Evolutionary conservation across 2,113 vertebrate genomes (phyloP), one percentile per base, ranked within the genome.

Genomic region (Rhinichthys klamathensis): DNA sequence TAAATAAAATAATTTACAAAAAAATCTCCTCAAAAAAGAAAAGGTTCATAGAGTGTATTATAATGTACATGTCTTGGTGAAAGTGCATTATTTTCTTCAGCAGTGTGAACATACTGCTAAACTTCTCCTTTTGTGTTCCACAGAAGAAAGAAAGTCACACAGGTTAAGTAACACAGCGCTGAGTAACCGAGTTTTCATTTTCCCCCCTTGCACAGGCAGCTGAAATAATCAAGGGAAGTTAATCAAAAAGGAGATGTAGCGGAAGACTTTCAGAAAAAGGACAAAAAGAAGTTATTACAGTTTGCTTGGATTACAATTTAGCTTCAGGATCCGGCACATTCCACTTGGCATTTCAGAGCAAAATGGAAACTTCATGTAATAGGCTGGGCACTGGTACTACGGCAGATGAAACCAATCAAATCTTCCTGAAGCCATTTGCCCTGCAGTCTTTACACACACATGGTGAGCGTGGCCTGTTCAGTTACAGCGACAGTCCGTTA

Each of bases 391-490:
- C 44, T 18, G 8, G n/a, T 35, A 25, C 12, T 30, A 74, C 9
- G 30, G 58, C 30, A 65, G 41, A 51, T 38, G 35, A 80, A 46
- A 80, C 25, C 56, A 85, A 80, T 79, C 74, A 54, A 46, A 54
- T 54, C 79, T 38, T 73, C 23, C 41, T 67, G 73, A 76, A 79
- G 65, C 23, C 61, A 78, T 74, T 69, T 38, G 78, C 25, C 41
- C 78, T n/a, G 32, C 56, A 85, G 41, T 63, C 83, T 65, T 80
- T 75, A 72, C 84, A 85, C 84, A 85, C 65, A 88, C 75, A 80
- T 70, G 32, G 65, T 23, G 67, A 44, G 15, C 84, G 75, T 35
- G 41, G 65, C 77, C 80, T 81, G 80, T 72, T 84, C 58, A 86
- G 67, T 82, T 82, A 67, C 51, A 78, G 84, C 76, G 23, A 72